These are phyloP conservation scores for Druon quercuslanigerum DNA, from an alignment of 1,140 invertebrate genomes.

Conservation along the genomic window DNA sequence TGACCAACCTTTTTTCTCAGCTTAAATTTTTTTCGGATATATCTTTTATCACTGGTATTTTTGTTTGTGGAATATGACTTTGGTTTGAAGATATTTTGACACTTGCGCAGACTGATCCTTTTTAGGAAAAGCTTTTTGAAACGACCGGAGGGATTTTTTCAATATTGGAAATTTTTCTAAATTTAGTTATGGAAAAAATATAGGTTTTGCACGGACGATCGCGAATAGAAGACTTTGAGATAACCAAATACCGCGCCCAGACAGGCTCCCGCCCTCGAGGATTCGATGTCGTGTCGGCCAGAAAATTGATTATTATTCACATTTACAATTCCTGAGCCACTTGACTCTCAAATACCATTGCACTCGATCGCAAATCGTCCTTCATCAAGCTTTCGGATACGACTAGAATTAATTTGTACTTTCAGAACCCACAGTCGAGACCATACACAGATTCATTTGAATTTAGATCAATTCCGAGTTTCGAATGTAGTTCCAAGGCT, in stretches of 20 bases:
- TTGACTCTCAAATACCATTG: background rate
- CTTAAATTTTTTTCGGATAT: too few species aligned
- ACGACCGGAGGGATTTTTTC: too few species aligned
- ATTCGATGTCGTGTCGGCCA: background rate
- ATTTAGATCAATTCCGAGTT: background rate
- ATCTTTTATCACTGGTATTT: too few species aligned
- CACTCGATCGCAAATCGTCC: background rate
- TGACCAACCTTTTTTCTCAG: too few species aligned
- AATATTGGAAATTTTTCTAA: background rate
- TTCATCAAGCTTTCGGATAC: background rate
- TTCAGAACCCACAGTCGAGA: background rate
- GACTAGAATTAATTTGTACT: slow-evolving; percentile 12
- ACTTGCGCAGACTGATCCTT: too few species aligned
- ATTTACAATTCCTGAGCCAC: slow-evolving; percentile 18
- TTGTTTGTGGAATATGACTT: too few species aligned
- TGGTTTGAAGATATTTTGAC: too few species aligned
- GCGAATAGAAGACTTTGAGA: slow-evolving; percentile 10
- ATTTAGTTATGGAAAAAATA: too few species aligned
- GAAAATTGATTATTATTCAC: slow-evolving; percentile 30
- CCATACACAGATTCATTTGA: background rate
- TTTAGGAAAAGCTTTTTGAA: too few species aligned
- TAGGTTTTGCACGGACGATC: background rate
- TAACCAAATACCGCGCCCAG: slow-evolving; percentile 1
- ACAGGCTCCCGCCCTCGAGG: slow-evolving; percentile 17
- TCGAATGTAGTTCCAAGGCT: background rate